These are phyloP conservation scores for Ceriagrion tenellum DNA, from an alignment of 2,888 invertebrate genomes.

Conservation along the genomic window DNA sequence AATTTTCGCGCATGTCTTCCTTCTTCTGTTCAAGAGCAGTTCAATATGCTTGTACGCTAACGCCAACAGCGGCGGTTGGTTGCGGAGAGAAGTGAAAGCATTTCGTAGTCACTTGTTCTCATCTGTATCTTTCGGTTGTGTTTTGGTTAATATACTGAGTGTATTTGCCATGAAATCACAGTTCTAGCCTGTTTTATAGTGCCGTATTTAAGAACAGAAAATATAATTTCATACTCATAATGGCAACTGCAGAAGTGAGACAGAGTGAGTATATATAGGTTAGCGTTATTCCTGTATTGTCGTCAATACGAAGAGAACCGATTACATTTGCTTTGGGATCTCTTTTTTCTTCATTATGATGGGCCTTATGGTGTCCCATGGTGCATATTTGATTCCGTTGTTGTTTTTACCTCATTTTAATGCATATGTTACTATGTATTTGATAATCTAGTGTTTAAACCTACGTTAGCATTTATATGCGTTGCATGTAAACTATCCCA, in stretches of 20 bases:
- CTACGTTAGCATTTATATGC: not conserved
- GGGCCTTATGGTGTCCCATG: not conserved
- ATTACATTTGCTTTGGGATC: not conserved
- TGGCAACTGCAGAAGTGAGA: constrained; percentile 55
- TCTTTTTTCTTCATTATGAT: not conserved
- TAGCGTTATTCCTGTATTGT: not conserved
- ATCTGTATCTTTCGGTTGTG: constrained; percentile 49
- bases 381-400: not conserved
- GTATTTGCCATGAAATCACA: constrained; percentile 52
- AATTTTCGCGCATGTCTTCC: not conserved
- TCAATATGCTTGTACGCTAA: constrained; percentile 4
- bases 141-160: constrained; percentile 50
- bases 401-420: not conserved
- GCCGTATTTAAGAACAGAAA: not conserved
- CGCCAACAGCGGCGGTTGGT: constrained; percentile 4
- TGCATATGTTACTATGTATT: not conserved
- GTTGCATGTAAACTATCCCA: not conserved
- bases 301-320: not conserved
- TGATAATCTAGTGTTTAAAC: no score
- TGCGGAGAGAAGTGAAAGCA: not conserved
- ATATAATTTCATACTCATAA: constrained; percentile 18
- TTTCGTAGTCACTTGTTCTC: constrained; percentile 51
- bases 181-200: not conserved
- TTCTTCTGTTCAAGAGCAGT: not conserved
- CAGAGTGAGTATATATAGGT: constrained; percentile 37